phyloP scores from a whole-genome alignment of 2,888 invertebrate species.

The Hymenopus coronatus region DNA sequence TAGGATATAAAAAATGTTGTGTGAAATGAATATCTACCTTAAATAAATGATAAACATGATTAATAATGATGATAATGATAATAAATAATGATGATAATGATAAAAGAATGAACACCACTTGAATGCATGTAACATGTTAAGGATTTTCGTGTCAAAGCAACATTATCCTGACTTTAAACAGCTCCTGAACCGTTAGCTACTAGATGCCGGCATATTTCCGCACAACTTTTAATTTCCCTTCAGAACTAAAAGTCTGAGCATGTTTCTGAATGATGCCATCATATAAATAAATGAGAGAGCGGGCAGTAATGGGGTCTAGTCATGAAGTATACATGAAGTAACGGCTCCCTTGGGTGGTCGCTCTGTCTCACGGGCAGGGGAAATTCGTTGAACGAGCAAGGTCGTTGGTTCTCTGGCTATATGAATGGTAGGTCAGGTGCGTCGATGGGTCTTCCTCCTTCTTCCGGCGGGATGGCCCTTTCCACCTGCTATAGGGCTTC shows the following conservation, averaged over 20 bases:
- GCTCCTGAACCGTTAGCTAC: not conserved
- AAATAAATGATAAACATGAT: too few relatives aligned
- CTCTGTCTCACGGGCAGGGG: not conserved
- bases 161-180: not conserved
- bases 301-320: not conserved
- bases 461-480: not conserved
- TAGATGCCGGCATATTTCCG: not conserved
- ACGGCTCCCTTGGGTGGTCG: not conserved
- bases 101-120: too few relatives aligned
- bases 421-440: not conserved
- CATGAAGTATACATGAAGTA: not conserved
- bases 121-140: too few relatives aligned
- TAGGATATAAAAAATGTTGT: too few relatives aligned
- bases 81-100: too few relatives aligned
- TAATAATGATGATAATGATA: too few relatives aligned
- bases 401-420: not conserved
- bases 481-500: not conserved
- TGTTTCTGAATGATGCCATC: not conserved
- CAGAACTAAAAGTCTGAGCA: not conserved
- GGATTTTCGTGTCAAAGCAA: too few relatives aligned
- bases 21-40: too few relatives aligned
- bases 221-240: not conserved
- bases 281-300: not conserved
- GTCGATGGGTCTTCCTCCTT: not conserved
- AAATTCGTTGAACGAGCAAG: not conserved